phyloP scores from a whole-genome alignment of 2,888 invertebrate species.

The Ophion ventricosus region DNA sequence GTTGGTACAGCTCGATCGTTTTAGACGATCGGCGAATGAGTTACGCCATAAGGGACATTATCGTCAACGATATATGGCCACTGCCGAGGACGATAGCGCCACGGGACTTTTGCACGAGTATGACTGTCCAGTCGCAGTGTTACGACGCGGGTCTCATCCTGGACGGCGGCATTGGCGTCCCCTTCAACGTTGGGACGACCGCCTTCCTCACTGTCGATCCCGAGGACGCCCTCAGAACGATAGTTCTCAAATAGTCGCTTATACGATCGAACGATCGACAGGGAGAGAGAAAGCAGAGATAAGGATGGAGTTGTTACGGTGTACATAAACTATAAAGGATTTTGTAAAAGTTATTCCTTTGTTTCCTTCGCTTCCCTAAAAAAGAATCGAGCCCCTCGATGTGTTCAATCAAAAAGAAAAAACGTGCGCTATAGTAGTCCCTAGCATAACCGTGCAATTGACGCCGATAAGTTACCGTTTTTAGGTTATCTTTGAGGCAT shows the following conservation, averaged over 20 bases:
- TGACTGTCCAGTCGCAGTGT: slow-evolving; percentile 94
- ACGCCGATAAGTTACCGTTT: too few relatives aligned
- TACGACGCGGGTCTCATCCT: slow-evolving; percentile 95
- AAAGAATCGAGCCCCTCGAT: too few relatives aligned
- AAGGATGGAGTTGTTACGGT: too few relatives aligned
- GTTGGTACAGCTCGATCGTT: slow-evolving; percentile 59
- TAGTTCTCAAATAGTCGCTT: slow-evolving; percentile 76
- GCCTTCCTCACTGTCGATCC: slow-evolving; percentile 93
- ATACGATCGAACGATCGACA: neutral
- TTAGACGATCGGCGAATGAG: slow-evolving; percentile 91
- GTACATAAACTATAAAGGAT: too few relatives aligned
- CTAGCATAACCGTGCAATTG: too few relatives aligned
- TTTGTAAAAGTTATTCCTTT: too few relatives aligned
- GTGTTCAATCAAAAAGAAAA: too few relatives aligned
- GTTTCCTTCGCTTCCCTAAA: too few relatives aligned
- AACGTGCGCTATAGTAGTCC: too few relatives aligned
- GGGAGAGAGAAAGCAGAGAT: too few relatives aligned
- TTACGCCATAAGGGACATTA: slow-evolving; percentile 97
- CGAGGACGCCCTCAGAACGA: slow-evolving; percentile 94
- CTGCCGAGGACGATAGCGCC: slow-evolving; percentile 90
- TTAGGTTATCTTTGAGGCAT: too few relatives aligned
- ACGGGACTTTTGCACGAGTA: slow-evolving; percentile 89
- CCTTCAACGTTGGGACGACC: slow-evolving; percentile 96
- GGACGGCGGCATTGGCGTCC: slow-evolving; percentile 96
- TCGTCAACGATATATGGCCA: slow-evolving; percentile 94